Base-by-base conservation (phyloP, 2,113 vertebrate species). In the Blennius ocellaris region DNA sequence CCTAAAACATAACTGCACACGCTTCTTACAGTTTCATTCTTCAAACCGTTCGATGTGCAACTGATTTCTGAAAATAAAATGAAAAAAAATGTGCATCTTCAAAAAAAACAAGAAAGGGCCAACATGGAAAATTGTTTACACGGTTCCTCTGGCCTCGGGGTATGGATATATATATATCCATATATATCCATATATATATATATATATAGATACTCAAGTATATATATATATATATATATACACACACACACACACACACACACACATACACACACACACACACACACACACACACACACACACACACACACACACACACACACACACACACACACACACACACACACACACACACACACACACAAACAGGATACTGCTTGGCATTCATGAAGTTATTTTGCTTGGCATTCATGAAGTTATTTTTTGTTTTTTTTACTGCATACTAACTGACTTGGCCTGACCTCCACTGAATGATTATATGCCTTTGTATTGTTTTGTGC, bases 1-100 rank as follows among this genome's bases (percentile, higher is more conserved):
- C 77, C 81, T 74, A 85, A 78, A 78, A 87, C 78, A 77, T 86
- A 90, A 86, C 67, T 44, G 73, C 57, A 72, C 51, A 58, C 43
- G 36, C 65, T 72, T 75, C 49, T 90, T 87, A 82, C 80, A 67
- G 76, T 30, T 60, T 58, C 66, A 58, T 80, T 81, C 83, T 90
- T 84, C 76, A 76, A 85, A 87, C 74, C 50, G 14, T 59, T 55
- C 7, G 47, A 76, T 57, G 65, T 70, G 79, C 62, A 71, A 60
- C 11, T 76, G 62, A 73, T 81, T 86, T 70, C 61, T 21, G 21
- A 30, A 30, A 30, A 30, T 2, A 30, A 30, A 30, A 30, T 4
- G 4, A 30, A 2, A 30, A 73, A 83, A 77, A 77, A 70, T n/a
- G 36, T 0, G 17, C 15, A 57, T 73, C 59, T 73, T 76, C 58